Evolutionary conservation across 2,797 vertebrate species (phyloP).

Genomic region (Mus minutoides): DNA sequence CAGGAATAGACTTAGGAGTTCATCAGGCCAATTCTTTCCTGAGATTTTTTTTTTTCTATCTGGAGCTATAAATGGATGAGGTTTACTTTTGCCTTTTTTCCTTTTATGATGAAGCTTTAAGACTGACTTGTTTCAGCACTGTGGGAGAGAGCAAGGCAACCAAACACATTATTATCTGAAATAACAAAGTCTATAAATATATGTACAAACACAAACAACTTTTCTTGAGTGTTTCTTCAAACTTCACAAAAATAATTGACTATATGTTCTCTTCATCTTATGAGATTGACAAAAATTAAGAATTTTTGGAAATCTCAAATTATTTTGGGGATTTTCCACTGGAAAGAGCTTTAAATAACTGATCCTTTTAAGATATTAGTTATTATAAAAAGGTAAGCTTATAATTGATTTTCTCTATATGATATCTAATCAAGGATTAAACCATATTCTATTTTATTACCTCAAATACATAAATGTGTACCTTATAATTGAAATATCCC

Average conservation of each 20-base stretch:
- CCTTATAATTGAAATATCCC: conserved; percentile 13
- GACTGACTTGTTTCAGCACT: conserved; percentile 36
- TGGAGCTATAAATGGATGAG: not conserved
- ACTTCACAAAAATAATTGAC: conserved; percentile 34
- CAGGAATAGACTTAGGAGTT: not conserved
- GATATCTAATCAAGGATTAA: conserved; percentile 31
- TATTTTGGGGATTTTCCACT: conserved; percentile 4
- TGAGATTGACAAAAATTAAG: conserved; percentile 16
- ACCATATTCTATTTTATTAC: conserved; percentile 50
- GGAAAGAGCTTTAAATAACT: not conserved
- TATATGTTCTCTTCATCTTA: not conserved
- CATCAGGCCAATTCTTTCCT: not conserved
- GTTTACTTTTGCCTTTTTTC: not conserved
- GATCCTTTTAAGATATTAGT: conserved; percentile 12
- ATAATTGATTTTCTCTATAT: not conserved
- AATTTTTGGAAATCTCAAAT: conserved; percentile 43
- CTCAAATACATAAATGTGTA: conserved; percentile 15
- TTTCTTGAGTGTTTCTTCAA: conserved; percentile 45
- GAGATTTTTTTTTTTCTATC: conserved; percentile 21
- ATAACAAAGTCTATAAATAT: not conserved
- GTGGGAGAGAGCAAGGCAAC: conserved; percentile 27
- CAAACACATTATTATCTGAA: conserved; percentile 56
- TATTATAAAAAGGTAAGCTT: not conserved
- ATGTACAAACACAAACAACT: not conserved
- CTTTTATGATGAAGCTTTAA: not conserved